Base-by-base conservation (phyloP, 2,888 invertebrate species). In the Lithophane semibrunnea region DNA sequence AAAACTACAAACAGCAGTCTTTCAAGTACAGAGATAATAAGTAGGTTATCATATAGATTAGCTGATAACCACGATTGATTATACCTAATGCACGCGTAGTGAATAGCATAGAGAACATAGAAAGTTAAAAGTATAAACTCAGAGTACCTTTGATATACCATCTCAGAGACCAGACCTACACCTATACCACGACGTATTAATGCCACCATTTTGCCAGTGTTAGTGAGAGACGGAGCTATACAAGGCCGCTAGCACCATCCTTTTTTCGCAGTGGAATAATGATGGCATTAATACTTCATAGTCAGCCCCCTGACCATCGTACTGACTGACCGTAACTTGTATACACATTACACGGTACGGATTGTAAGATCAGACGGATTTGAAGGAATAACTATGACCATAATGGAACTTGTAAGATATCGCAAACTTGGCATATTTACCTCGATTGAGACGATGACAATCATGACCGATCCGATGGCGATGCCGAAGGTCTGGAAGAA, bases 401-500 rank as follows among this genome's bases (percentile, higher is more conserved):
- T 21, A 10, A n/a, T 37, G 21, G 37, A 16, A 29, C 49, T 16
- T 24, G 24, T 42, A 12, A 9, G 3, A 42, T 18, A 24, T 18
- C 16, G 10, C 16, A 37, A 29, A 49, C 13, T 37, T 67, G 37
- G 37, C 10, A 68, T 68, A 65, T 78, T 84, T 93, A 98, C 98
- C 97, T 98, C 98, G 85, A 98, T 94, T 56, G 94, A 97, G 10
- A 97, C 98, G 67, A 98, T 95, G 49, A 97, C 97, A 71, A 98
- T 95, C 60, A 97, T 97, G 44, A 98, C 94, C 47, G 97, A 96
- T 68, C 98, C 98, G 71, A 98, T 95, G 67, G 97, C 92, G 13
- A 97, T 91, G 4, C 97, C 97, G 89, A 94, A 95, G 64, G 93
- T 93, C 72, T 90, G 86, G 80, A 97, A 88, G 84, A 96, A 93